Conservation (phyloP, 2,113 vertebrate genomes). For the Apteryx owenii region DNA sequence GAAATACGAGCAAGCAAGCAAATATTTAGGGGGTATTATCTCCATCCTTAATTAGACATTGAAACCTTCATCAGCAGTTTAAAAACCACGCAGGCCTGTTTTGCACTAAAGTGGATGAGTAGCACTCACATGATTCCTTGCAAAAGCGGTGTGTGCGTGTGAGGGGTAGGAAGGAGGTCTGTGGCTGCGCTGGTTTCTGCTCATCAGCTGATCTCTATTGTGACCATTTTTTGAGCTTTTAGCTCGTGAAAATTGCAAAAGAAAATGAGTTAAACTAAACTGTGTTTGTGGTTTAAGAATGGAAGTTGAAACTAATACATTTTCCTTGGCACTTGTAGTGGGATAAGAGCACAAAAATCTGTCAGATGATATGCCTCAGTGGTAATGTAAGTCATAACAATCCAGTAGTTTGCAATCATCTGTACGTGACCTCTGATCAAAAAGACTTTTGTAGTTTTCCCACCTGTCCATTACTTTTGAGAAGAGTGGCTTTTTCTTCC, state of each 20-base stretch:
- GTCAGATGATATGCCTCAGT: neutral
- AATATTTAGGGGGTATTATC: neutral
- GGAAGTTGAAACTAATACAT: constrained; percentile 2
- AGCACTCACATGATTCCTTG: neutral
- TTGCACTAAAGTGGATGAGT: neutral
- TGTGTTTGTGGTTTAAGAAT: neutral
- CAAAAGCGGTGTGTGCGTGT: accelerated
- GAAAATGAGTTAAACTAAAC: neutral
- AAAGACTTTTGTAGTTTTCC: neutral
- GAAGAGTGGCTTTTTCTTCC: neutral
- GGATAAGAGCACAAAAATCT: neutral
- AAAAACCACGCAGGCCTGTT: neutral
- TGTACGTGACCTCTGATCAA: neutral
- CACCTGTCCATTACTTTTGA: neutral
- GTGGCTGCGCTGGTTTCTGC: neutral
- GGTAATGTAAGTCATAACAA: neutral
- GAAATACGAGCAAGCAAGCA: neutral
- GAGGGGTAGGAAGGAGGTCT: neutral
- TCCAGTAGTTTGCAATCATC: neutral
- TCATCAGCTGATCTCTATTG: neutral
- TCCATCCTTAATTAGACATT: neutral
- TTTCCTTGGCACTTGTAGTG: neutral
- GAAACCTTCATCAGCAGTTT: neutral
- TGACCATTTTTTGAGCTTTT: neutral
- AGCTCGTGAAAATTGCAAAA: neutral